Evolutionary conservation across 1,140 invertebrate genomes (phyloP), one percentile per base, ranked within the genome.

Genomic region (Drosophila kepulauana): DNA sequence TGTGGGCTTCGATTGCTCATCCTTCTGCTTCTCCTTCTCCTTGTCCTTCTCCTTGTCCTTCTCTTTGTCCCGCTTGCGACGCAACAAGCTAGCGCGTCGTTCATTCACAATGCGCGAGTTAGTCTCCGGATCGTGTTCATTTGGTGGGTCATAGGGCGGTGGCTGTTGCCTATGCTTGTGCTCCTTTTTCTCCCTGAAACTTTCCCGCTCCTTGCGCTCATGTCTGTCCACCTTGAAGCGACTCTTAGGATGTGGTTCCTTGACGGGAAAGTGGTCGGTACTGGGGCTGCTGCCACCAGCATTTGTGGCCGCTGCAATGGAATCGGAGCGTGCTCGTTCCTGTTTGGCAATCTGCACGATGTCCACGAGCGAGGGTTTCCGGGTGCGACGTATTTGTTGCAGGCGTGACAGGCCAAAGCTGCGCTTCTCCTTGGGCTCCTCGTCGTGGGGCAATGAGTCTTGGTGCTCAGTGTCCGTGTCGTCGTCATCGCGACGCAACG

Each of bases 391-490:
- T 61, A 91, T 92, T 57, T 92, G 84, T 63, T 92, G 91, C 41
- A 92, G 57, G 52, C 82, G 91, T 46, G 91, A 87, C 45, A 91
- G 48, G 8, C 91, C 85, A 33, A 91, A 79, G 5, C 41, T 43
- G 41, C 82, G 76, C 48, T 78, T 82, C 46, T 91, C 82, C 52
- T 87, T 85, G 35, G 80, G 78, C 67, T 92, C 91, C 73, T 92
- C 90, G 82, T 95, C 95, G 84, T 94, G 94, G 1, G 95, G 95
- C 72, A 95, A 82, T 8, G 94, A 94, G 86, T 96, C 95, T 68
- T 95, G 95, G 87, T 95, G 95, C 75, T 95, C 95, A 5, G 93
- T 95, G 78, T 95, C 95, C 1, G 95, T 95, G 75, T 95, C 95
- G 46, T 95, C 94, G 45, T 92, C 92, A 70, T 93, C 80, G 59